Percentiles rank a stretch among this genome's conserved stretches.
Evolutionary conservation across 2,113 vertebrate genomes (phyloP).

Genomic region (Heliornis fulica): DNA sequence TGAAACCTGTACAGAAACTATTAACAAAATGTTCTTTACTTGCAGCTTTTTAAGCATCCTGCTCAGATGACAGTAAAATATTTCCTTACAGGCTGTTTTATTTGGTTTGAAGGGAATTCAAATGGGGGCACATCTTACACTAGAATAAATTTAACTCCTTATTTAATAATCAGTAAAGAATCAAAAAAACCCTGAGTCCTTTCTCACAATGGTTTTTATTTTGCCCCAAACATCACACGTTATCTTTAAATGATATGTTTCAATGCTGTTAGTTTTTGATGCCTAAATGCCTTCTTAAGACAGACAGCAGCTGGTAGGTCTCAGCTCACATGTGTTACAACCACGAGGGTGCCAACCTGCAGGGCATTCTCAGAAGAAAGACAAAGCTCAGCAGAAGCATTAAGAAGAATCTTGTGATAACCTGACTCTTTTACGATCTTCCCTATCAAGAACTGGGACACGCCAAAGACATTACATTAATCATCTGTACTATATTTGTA

Average conservation of each 20-base stretch:
- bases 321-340: not conserved
- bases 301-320: not conserved
- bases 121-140: not conserved
- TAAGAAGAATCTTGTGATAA: not conserved
- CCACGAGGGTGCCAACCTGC: not conserved
- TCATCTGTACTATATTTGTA: slow-evolving; percentile 33
- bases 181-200: accelerated
- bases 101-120: not conserved
- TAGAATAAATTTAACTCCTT: not conserved
- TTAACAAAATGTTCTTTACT: not conserved
- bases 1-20: not conserved
- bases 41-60: not conserved
- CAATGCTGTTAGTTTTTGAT: not conserved
- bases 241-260: not conserved
- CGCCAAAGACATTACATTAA: slow-evolving; percentile 1
- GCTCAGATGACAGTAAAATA: not conserved
- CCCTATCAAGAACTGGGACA: not conserved
- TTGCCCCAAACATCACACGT: not conserved
- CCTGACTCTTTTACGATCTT: not conserved
- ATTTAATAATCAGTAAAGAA: not conserved
- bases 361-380: not conserved
- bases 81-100: not conserved
- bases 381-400: not conserved
- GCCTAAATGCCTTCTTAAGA: not conserved
- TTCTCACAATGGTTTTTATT: not conserved